A percentile compares a stretch with the other conserved stretches of the same genome.
These are phyloP conservation scores for Ptilodon capucinus DNA, from an alignment of 2,888 invertebrate genomes.

Conservation along the genomic window DNA sequence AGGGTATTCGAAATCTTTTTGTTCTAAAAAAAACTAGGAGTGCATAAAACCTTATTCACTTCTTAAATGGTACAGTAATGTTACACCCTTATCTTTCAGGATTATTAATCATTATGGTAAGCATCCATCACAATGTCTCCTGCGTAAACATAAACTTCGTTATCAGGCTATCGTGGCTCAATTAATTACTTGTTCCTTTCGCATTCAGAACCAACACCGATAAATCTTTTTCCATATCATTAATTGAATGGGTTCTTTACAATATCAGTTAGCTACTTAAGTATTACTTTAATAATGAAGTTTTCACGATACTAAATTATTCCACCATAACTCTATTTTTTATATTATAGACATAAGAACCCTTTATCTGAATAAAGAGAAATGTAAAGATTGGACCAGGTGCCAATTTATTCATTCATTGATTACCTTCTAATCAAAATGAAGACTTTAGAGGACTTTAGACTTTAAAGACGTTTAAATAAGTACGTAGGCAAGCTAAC, in stretches of 20 bases:
- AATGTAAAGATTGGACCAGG: slow-evolving; percentile 13
- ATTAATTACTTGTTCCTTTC: slow-evolving; percentile 22
- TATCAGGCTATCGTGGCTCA: slow-evolving; percentile 19
- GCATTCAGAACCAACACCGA: slow-evolving; percentile 4
- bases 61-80: too few species aligned
- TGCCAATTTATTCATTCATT: slow-evolving; percentile 19
- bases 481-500: neutral
- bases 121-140: slow-evolving; percentile 7
- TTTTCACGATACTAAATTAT: neutral
- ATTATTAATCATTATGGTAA: neutral
- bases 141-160: slow-evolving; percentile 13
- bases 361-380: slow-evolving; percentile 8
- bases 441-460: slow-evolving; percentile 2
- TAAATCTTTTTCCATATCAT: slow-evolving; percentile 4
- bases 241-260: slow-evolving; percentile 1
- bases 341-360: neutral
- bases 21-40: too few species aligned
- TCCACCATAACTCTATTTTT: neutral
- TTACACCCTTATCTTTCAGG: neutral
- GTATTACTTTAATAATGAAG: neutral
- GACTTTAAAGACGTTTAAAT: neutral
- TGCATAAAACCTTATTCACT: too few species aligned
- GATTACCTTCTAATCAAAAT: slow-evolving; percentile 12
- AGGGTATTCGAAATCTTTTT: too few species aligned
- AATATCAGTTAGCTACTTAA: neutral